Conservation (phyloP, 2,797 vertebrate species). For the Phylloscopus collybita region DNA sequence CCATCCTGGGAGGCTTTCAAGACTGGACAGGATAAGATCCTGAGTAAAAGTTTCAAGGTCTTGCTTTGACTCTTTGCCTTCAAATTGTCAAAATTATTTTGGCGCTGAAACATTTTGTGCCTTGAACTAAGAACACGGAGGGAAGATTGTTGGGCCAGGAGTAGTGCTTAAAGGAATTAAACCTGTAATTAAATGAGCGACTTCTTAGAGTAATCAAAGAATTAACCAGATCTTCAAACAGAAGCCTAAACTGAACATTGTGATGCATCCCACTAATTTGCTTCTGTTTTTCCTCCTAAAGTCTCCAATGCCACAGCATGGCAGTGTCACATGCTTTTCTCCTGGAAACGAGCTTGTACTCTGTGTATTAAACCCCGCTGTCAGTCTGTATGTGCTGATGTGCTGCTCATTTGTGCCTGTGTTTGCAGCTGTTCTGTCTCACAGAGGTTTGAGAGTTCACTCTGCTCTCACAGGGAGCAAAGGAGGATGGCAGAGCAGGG, state of each 20-base stretch:
- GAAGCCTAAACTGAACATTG: background rate
- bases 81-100: background rate
- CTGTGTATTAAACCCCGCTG: slow-evolving; percentile 42
- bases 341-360: slow-evolving; percentile 56
- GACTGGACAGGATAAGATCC: background rate
- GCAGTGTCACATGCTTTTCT: slow-evolving; percentile 47
- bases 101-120: background rate
- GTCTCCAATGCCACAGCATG: slow-evolving; percentile 47
- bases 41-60: background rate
- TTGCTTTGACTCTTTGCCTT: background rate
- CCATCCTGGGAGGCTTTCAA: background rate
- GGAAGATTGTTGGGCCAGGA: background rate
- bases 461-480: background rate
- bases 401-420: slow-evolving; percentile 69
- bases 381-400: slow-evolving; percentile 66
- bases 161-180: background rate
- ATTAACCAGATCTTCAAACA: background rate
- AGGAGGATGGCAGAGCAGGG: background rate
- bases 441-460: background rate
- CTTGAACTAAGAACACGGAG: background rate
- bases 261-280: slow-evolving; percentile 22
- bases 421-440: slow-evolving; percentile 59
- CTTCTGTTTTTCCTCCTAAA: slow-evolving; percentile 21
- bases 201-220: background rate
- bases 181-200: background rate